These are phyloP conservation scores for Clivina fossor DNA, from an alignment of 2,888 invertebrate species.

Conservation along the genomic window DNA sequence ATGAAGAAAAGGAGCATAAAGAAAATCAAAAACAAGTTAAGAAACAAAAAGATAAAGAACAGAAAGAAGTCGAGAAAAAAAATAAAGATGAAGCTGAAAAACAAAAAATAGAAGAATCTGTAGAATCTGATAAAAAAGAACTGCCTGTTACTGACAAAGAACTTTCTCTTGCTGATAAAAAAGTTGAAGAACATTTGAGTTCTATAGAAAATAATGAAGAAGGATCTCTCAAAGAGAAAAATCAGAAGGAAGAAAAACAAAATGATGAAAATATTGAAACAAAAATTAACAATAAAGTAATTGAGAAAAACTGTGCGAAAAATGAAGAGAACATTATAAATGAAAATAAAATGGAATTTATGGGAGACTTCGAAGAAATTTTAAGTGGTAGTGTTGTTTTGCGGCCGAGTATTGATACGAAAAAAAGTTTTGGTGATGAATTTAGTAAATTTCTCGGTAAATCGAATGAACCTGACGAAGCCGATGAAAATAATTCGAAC, in stretches of 20 bases:
- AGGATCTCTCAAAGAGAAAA: background rate
- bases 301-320: background rate
- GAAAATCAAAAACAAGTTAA: background rate
- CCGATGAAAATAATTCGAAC: background rate
- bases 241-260: background rate
- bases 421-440: conserved; percentile 21
- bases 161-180: background rate
- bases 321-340: background rate
- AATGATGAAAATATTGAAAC: conserved; percentile 1
- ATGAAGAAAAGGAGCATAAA: conserved; percentile 1
- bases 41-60: background rate
- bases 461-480: background rate
- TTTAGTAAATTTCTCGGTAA: conserved; percentile 22
- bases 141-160: too few relatives aligned
- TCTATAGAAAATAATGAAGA: conserved; percentile 1
- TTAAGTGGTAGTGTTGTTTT: conserved; percentile 16
- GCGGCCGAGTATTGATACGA: conserved; percentile 3
- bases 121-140: background rate
- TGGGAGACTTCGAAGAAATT: conserved; percentile 17
- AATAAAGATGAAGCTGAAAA: background rate
- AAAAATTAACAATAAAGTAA: conserved; percentile 1
- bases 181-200: background rate
- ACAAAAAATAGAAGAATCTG: background rate
- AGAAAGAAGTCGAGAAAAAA: conserved; percentile 1
- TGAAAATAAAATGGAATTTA: background rate